phyloP scores from a whole-genome alignment of 2,888 invertebrate genomes.

The Athripsodes cinereus region DNA sequence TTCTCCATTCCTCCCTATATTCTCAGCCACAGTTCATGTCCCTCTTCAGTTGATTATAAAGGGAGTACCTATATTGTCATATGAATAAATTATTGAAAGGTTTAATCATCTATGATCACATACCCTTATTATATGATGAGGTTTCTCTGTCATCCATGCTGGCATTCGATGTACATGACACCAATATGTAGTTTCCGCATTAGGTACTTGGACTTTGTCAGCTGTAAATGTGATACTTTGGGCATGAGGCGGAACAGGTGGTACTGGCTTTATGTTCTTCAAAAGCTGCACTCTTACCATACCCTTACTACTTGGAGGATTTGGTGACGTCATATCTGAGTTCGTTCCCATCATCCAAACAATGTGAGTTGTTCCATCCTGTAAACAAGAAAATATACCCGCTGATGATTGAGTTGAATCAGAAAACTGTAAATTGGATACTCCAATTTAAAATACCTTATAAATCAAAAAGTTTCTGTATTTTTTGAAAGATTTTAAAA shows the following conservation, averaged over 20 bases:
- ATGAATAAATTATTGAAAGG: too few relatives aligned
- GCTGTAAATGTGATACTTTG: conserved; percentile 57
- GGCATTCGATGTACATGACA: conserved; percentile 83
- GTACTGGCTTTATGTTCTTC: conserved; percentile 34
- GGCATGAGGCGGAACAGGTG: conserved; percentile 44
- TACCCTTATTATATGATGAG: conserved; percentile 76
- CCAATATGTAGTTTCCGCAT: conserved; percentile 94
- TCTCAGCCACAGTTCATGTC: too few relatives aligned
- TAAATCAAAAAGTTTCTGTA: too few relatives aligned
- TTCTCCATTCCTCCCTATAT: too few relatives aligned
- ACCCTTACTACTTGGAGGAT: conserved; percentile 44
- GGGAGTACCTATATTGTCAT: too few relatives aligned
- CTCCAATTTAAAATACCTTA: too few relatives aligned
- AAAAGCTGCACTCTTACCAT: conserved; percentile 72
- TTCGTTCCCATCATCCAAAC: conserved; percentile 77
- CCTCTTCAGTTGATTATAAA: too few relatives aligned
- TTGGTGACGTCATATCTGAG: conserved; percentile 72
- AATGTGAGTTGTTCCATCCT: conserved; percentile 87
- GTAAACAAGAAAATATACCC: too few relatives aligned
- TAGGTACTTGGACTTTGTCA: conserved; percentile 67
- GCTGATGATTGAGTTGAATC: too few relatives aligned
- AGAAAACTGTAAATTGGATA: too few relatives aligned
- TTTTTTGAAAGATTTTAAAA: too few relatives aligned
- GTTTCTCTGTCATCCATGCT: conserved; percentile 51
- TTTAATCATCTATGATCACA: too few relatives aligned